Evolutionary conservation across 2,888 invertebrate species (phyloP).

Genomic region (Andrena minutula): DNA sequence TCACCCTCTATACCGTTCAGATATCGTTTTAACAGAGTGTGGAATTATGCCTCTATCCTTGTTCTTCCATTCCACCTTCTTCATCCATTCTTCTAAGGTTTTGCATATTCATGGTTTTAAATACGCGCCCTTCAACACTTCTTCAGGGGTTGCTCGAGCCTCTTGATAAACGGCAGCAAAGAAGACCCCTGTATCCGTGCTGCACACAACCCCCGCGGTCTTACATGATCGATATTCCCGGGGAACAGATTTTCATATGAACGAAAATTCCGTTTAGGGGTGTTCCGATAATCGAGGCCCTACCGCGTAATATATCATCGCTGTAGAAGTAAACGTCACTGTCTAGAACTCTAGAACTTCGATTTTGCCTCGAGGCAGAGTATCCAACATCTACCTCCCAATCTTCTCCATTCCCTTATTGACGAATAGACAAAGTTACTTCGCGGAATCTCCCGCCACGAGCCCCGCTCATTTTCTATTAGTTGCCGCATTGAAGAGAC

Average conservation of each 20-base stretch:
- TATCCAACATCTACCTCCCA: no score
- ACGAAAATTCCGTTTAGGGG: constrained; percentile 51
- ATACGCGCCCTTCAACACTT: constrained; percentile 48
- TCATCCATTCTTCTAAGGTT: not conserved
- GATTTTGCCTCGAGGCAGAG: not conserved
- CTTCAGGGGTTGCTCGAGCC: constrained; percentile 30
- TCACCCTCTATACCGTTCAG: not conserved
- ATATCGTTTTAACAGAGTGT: not conserved
- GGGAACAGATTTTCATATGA: constrained; percentile 54
- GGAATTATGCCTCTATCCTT: not conserved
- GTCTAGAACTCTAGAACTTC: not conserved
- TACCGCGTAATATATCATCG: constrained; percentile 43
- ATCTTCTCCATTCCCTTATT: no score
- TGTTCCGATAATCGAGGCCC: constrained; percentile 46
- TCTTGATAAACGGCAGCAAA: constrained; percentile 38
- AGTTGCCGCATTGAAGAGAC: no score
- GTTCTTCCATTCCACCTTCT: not conserved
- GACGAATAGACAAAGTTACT: no score
- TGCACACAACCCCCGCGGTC: constrained; percentile 13
- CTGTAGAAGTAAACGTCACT: constrained; percentile 32
- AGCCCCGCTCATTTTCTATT: no score
- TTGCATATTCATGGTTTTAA: constrained; percentile 31
- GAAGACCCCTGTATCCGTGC: constrained; percentile 10
- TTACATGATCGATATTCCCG: constrained; percentile 54
- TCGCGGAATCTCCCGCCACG: no score